phyloP scores from a whole-genome alignment of 2,888 invertebrate genomes.

The Drosophila histrio region DNA sequence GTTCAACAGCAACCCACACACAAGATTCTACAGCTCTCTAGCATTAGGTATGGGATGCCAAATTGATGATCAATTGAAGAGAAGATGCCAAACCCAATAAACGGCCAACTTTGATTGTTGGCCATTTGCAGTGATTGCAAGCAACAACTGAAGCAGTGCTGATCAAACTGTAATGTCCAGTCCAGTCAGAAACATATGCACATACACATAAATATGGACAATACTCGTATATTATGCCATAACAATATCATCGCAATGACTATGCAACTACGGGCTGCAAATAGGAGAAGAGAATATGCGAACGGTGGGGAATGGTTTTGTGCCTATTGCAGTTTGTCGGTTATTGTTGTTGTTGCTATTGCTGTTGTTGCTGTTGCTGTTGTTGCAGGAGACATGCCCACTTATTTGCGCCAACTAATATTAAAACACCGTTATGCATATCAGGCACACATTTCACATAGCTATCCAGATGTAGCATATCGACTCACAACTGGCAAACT shows the following conservation, averaged over 20 bases:
- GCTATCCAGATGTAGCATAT: conserved; percentile 36
- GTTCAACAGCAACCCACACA: conserved; percentile 25
- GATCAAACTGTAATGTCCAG: conserved; percentile 32
- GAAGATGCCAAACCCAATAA: conserved; percentile 35
- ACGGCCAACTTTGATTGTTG: conserved; percentile 27
- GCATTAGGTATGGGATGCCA: conserved; percentile 9
- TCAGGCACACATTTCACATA: conserved; percentile 67
- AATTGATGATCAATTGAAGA: conserved; percentile 29
- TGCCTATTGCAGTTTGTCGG: conserved; percentile 22
- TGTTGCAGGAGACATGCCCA: conserved; percentile 60
- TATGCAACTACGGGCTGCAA: conserved; percentile 14
- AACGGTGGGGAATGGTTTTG: conserved; percentile 40
- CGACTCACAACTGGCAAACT: conserved; percentile 33
- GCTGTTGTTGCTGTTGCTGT: conserved; percentile 2
- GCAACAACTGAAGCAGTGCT: conserved; percentile 18
- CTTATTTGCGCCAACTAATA: conserved; percentile 74
- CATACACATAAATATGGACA: background rate
- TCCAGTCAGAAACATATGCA: background rate
- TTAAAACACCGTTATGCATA: conserved; percentile 80
- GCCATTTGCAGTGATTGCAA: conserved; percentile 39
- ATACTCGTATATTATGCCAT: conserved; percentile 57
- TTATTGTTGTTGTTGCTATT: background rate
- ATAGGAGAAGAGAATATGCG: conserved; percentile 15
- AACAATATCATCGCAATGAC: conserved; percentile 73
- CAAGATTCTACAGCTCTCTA: background rate